A percentile compares a stretch with the other conserved stretches of the same genome.
Evolutionary conservation across 2,113 vertebrate genomes (phyloP).

Genomic region (Lophius piscatorius): DNA sequence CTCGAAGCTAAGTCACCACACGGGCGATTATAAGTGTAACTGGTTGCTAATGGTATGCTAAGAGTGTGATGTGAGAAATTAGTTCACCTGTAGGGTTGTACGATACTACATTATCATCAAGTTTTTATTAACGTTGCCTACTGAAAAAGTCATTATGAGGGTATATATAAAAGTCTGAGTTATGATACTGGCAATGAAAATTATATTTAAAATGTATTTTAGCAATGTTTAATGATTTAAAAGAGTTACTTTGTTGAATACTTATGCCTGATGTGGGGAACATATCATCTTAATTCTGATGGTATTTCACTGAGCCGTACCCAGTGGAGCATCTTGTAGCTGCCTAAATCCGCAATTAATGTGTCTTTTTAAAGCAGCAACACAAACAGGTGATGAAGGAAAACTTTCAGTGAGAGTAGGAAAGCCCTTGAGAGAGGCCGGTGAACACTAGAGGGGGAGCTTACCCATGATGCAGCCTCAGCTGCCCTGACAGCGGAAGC

Average conservation of each 20-base stretch:
- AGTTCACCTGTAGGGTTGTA: conserved; percentile 1
- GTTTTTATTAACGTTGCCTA: not conserved
- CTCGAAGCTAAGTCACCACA: conserved; percentile 34
- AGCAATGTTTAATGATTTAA: not conserved
- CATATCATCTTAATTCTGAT: no score
- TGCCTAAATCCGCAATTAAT: not conserved
- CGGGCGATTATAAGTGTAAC: conserved; percentile 28
- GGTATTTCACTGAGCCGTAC: no score
- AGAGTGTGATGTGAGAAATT: conserved; percentile 8
- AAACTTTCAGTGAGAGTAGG: conserved; percentile 27
- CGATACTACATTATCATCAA: conserved; percentile 1
- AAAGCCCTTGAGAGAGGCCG: conserved; percentile 78
- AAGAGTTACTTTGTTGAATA: no score
- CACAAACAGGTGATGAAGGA: conserved; percentile 3
- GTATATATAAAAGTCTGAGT: not conserved
- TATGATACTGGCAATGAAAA: not conserved
- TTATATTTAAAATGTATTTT: no score
- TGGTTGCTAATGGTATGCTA: conserved; percentile 17
- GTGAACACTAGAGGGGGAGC: conserved; percentile 99
- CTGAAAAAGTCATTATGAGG: not conserved
- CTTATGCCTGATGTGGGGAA: no score
- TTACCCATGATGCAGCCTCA: conserved; percentile 86
- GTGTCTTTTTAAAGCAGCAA: not conserved
- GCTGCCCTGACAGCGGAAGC: conserved; percentile 74
- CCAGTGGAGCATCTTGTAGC: not conserved